Evolutionary conservation across 2,113 vertebrate genomes (phyloP), one percentile per base, ranked within the genome.

Genomic region (Psammodynastes pulverulentus): DNA sequence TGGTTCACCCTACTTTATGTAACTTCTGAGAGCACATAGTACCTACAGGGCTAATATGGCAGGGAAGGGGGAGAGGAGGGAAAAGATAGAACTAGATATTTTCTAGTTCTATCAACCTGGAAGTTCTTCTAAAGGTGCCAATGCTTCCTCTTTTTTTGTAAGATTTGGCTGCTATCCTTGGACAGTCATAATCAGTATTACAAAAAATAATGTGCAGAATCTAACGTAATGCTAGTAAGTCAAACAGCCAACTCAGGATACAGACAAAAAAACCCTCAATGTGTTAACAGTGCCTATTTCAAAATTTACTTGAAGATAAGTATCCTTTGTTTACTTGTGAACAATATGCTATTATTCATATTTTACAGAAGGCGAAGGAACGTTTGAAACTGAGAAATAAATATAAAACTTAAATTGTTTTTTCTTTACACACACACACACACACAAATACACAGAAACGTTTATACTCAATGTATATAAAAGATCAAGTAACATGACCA

Each of bases 341-440:
- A 39, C 67, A 49, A 24, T 96, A 88, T 94, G 93, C 91, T 96
- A 93, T 95, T 95, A 92, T 92, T 92, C 88, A 56, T 85, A 93
- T 95, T 95, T 93, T 92, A 93, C n/a, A 94, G 84, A 92, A 89
- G 89, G 88, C 93, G 89, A 94, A 89, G 93, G 91, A 97, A 95
- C 92, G 89, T 26, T 56, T 62, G 10, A 89, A 95, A 91, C 88
- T 93, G 92, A 97, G 94, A 92, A 89, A 93, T 84, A 90, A 92
- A 52, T 13, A 92, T 88, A 72, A 79, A 79, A 79, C 2, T 79
- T 72, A 72, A 72, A 34, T 72, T 26, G 24, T 79, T 79, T 39
- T 72, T 79, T 72, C 13, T 15, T 72, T 72, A 58, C 3, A 62
- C 56, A 58, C 58, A 62, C 19, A 21, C 19, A 53, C 17, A 53